A percentile compares a stretch with the other conserved stretches of the same genome.
These are phyloP conservation scores for Machimus rusticus DNA, from an alignment of 2,888 invertebrate species.

Conservation along the genomic window DNA sequence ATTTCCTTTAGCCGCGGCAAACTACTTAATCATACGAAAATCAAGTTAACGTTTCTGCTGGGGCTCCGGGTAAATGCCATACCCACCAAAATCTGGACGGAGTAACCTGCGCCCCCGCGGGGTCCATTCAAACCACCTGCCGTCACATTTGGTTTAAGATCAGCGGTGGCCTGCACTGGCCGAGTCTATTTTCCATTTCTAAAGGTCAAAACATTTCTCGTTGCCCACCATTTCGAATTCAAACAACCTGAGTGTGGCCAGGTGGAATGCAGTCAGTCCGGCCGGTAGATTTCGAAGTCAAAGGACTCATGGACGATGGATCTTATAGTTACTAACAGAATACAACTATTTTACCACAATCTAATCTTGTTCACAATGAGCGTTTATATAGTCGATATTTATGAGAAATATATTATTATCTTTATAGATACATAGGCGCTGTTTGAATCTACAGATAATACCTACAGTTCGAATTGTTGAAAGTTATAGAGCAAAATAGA, in stretches of 20 bases:
- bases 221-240: constrained; percentile 2
- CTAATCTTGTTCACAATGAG: no score
- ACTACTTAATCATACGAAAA: background rate
- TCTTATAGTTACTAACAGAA: background rate
- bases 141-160: background rate
- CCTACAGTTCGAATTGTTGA: no score
- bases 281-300: background rate
- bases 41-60: background rate
- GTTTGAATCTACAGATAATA: no score
- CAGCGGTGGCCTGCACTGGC: background rate
- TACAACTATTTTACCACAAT: no score
- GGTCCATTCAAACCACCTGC: background rate
- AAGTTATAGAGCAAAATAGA: no score
- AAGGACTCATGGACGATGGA: background rate
- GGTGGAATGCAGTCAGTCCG: background rate
- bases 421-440: no score
- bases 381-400: no score
- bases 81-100: background rate
- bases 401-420: no score
- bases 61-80: background rate
- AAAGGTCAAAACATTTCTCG: background rate
- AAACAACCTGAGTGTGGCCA: background rate
- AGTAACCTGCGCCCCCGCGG: background rate
- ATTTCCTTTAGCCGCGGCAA: background rate
- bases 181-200: background rate